phyloP scores from a whole-genome alignment of 92 coral and sea anemone genomes.

The Metridium senile region DNA sequence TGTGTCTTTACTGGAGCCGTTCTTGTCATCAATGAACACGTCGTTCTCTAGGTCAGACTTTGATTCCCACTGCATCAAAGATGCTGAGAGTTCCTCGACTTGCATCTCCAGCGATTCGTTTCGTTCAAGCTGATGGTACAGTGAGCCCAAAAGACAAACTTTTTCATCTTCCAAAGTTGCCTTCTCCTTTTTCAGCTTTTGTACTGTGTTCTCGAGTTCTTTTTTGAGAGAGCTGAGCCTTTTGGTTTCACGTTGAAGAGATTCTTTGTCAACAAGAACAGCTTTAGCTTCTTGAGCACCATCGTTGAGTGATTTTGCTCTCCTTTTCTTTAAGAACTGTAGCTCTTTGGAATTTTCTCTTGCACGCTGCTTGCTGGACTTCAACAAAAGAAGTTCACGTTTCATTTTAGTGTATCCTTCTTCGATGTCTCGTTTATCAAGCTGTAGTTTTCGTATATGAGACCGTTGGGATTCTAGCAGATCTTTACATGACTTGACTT shows the following conservation, averaged over 20 bases:
- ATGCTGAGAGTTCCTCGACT: constrained; percentile 58
- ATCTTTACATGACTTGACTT: constrained; percentile 89
- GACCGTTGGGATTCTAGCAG: constrained; percentile 84
- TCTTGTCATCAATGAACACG: constrained; percentile 6
- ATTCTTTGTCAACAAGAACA: constrained; percentile 58
- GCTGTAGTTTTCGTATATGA: constrained; percentile 84
- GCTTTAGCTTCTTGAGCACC: constrained; percentile 31
- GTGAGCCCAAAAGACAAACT: constrained; percentile 79
- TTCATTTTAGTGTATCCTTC: constrained; percentile 76
- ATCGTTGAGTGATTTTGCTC: constrained; percentile 44
- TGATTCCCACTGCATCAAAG: constrained; percentile 38
- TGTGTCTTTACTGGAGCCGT: neutral
- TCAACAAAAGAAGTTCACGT: constrained; percentile 74
- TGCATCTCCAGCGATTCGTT: constrained; percentile 91
- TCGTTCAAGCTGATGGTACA: constrained; percentile 89
- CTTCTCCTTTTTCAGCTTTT: constrained; percentile 67
- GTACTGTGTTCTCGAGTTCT: constrained; percentile 70
- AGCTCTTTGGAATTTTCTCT: constrained; percentile 37
- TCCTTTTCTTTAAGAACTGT: constrained; percentile 33
- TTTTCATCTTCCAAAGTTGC: constrained; percentile 79
- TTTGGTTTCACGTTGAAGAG: constrained; percentile 60
- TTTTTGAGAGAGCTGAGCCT: constrained; percentile 56
- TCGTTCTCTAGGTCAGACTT: constrained; percentile 44
- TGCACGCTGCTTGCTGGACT: constrained; percentile 44
- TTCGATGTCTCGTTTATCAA: constrained; percentile 90